Evolutionary conservation across 2,888 invertebrate species (phyloP), one percentile per base, ranked within the genome.

Genomic region (Eupithecia pulchellata): DNA sequence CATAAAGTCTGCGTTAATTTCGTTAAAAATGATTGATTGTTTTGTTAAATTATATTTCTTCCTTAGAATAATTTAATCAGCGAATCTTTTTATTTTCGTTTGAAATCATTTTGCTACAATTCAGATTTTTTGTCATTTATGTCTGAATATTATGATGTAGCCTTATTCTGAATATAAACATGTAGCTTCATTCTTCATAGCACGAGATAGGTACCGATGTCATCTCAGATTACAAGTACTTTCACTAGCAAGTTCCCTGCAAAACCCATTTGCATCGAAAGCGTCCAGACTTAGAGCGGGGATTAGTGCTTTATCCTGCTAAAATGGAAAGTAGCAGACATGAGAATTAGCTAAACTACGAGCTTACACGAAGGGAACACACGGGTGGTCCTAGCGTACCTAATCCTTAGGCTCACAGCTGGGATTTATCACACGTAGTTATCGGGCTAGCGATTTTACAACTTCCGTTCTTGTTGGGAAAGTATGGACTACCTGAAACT

Each of bases 211-310:
- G 42, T 3, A n/a, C n/a, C 32, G 11, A 25, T 0, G 25, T 13
- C 11, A 36, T 36, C 36, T 52, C 52, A 52, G 4, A 52, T 52
- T 25, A 25, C 52, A 25, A 52, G 52, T 36, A 47, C 25, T 25
- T 25, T 52, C 25, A 11, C 52, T 20, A 25, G 20, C 52, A 52
- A 62, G 36, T 20, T 62, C 36, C 25, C 36, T 29, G 57, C 17
- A 14, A n/a, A 8, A 57, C 27, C 57, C 57, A 67, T 82, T 82
- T 79, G 78, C 80, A 81, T 81, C 77, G 79, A 76, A 81, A 81
- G 78, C 79, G 69, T 69, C 72, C 71, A 70, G 75, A 71, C 74
- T 73, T 13, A 20, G 36, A 39, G 62, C 14, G 25, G 14, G 73
- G 76, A 77, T 78, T 73, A 78, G 68, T 72, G 75, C 71, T 69